Base-by-base conservation (phyloP, 1,140 invertebrate genomes). In the Drosophila setifemur region DNA sequence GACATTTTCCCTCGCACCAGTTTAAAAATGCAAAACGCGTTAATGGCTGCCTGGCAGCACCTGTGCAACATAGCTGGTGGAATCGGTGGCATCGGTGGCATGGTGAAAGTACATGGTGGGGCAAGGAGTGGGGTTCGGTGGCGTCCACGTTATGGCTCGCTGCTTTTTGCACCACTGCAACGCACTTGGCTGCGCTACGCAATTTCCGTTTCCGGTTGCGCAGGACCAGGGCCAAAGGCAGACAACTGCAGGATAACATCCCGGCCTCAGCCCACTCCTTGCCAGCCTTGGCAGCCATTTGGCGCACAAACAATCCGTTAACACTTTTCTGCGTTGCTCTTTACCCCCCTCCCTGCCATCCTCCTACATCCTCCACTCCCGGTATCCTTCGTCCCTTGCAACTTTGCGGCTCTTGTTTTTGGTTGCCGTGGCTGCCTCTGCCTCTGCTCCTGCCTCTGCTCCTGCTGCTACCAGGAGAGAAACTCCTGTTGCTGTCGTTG, bases 201-300 rank as follows among this genome's bases (percentile, higher is more conserved):
- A 85, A 85, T 85, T 85, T 85, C 81, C 81, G 81, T 81, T 86
- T 87, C 81, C 81, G 75, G 81, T 66, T 60, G 73, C 75, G 66
- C 70, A 73, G 54, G 31, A 37, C 44, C 55, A 44, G 57, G 48
- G 53, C 21, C 63, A 73, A 55, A 60, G 43, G 57, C 73, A 75
- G 73, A 83, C 77, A 83, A 83, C 61, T 55, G 68, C 77, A 68
- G 54, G 49, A 55, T 40, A 64, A 37, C 61, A 64, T 64, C 58
- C 42, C 61, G 21, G 19, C 19, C 25, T 23, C 21, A 11, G 0
- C 50, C 25, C n/a, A 50, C 25, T 28, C 11, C 16, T 25, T 9
- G 58, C 21, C 55, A 9, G 21, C 21, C 42, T 43, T 29, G 37
- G 4, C 58, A 53, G 37, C 79, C 70, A 85, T 78, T 75, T 73